phyloP scores from a whole-genome alignment of 2,888 invertebrate species.

The Drosophila pegasa region DNA sequence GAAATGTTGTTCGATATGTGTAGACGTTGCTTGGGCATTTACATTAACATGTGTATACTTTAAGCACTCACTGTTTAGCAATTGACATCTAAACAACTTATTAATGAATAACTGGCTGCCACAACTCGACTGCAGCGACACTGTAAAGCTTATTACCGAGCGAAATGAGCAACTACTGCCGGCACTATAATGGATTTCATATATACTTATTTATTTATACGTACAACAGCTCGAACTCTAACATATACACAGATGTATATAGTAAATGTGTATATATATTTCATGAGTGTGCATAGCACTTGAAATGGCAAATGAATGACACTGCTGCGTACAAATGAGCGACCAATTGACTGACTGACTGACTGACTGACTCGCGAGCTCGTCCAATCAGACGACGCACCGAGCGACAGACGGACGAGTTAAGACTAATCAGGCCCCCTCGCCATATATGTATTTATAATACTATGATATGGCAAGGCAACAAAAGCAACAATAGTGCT shows the following conservation, averaged over 20 bases:
- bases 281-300: constrained; percentile 71
- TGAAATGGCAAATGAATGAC: constrained; percentile 79
- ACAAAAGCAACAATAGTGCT: constrained; percentile 66
- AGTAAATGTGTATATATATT: constrained; percentile 23
- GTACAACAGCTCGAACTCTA: constrained; percentile 18
- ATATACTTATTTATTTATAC: constrained; percentile 20
- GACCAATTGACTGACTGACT: constrained; percentile 42
- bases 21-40: constrained; percentile 24
- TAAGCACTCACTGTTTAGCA: constrained; percentile 56
- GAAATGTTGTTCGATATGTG: constrained; percentile 30
- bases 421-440: constrained; percentile 79
- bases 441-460: constrained; percentile 65
- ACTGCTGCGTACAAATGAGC: constrained; percentile 69
- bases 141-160: constrained; percentile 67
- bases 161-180: constrained; percentile 57
- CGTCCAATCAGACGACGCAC: constrained; percentile 4
- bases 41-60: constrained; percentile 24
- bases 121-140: constrained; percentile 55
- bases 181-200: constrained; percentile 56
- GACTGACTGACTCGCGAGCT: constrained; percentile 15
- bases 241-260: constrained; percentile 8
- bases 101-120: constrained; percentile 71
- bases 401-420: constrained; percentile 51
- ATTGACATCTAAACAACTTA: constrained; percentile 75
- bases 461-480: constrained; percentile 57